These are phyloP conservation scores for Dasyprocta punctata DNA, from an alignment of 2,113 vertebrate species.

Conservation along the genomic window DNA sequence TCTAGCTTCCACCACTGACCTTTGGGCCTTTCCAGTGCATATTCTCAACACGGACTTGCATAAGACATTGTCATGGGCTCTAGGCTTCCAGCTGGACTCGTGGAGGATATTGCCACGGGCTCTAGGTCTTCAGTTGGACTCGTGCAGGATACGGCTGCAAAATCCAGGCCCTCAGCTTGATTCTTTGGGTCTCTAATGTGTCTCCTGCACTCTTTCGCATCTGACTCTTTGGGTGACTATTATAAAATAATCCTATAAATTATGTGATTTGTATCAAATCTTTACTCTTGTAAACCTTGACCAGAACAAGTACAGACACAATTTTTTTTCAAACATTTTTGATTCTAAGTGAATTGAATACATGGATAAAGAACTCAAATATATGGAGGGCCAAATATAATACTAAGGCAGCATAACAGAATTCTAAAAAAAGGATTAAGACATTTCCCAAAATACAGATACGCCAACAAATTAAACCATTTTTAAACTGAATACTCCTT, in stretches of 20 bases:
- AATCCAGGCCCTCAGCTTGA: neutral
- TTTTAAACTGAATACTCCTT: neutral
- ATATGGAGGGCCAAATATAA: neutral
- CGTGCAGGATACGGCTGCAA: neutral
- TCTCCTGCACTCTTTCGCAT: neutral
- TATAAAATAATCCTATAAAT: neutral
- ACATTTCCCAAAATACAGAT: neutral
- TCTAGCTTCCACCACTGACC: neutral
- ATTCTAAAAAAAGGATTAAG: constrained; percentile 11
- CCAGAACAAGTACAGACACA: neutral
- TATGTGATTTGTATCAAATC: neutral
- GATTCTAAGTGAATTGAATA: neutral
- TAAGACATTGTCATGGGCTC: neutral
- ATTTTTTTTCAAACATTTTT: neutral
- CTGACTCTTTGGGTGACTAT: neutral
- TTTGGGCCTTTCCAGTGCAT: neutral
- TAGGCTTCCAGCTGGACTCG: neutral
- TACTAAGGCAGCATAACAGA: neutral
- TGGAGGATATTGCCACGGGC: neutral
- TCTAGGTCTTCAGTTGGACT: neutral
- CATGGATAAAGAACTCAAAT: neutral
- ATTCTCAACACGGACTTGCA: neutral
- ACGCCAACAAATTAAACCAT: neutral
- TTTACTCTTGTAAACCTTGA: neutral
- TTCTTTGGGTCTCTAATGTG: neutral